These are phyloP conservation scores for Astropecten irregularis DNA, from an alignment of 53 echinoderm and acorn worm species.

Conservation along the genomic window DNA sequence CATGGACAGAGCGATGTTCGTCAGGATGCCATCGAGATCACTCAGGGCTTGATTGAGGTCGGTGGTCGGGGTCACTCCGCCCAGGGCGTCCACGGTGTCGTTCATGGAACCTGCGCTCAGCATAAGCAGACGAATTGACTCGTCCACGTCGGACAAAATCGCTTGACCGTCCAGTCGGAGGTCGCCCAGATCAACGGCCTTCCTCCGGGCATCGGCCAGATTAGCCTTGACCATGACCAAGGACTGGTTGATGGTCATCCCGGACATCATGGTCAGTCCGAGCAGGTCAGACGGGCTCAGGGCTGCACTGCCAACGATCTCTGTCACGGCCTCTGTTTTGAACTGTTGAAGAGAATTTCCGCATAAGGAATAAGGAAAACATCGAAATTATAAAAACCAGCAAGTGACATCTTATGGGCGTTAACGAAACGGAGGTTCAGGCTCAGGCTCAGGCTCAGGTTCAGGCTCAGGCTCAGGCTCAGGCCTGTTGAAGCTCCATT, in stretches of 20 bases:
- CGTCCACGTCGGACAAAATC: constrained; percentile 64
- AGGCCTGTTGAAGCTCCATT: no score
- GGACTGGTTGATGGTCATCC: constrained; percentile 69
- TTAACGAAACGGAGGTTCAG: no score
- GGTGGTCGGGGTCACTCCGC: not conserved
- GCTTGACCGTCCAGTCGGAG: constrained; percentile 54
- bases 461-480: no score
- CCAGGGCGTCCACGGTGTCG: not conserved
- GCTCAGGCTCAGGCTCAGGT: no score
- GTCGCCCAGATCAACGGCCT: constrained; percentile 66
- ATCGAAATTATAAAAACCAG: no score
- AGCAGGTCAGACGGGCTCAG: constrained; percentile 64
- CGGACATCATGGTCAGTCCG: constrained; percentile 78
- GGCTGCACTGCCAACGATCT: constrained; percentile 36
- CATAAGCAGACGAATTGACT: constrained; percentile 54
- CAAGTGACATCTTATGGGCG: no score
- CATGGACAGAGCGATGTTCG: not conserved
- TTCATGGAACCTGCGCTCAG: constrained; percentile 6
- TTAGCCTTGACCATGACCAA: constrained; percentile 68
- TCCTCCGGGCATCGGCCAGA: constrained; percentile 55
- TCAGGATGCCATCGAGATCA: not conserved
- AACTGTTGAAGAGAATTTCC: constrained; percentile 68
- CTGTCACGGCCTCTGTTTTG: constrained; percentile 69
- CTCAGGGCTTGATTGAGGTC: constrained; percentile 13
- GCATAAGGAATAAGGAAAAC: no score